Base-by-base conservation (phyloP, 2,888 invertebrate species). In the Crepidodera aurea region DNA sequence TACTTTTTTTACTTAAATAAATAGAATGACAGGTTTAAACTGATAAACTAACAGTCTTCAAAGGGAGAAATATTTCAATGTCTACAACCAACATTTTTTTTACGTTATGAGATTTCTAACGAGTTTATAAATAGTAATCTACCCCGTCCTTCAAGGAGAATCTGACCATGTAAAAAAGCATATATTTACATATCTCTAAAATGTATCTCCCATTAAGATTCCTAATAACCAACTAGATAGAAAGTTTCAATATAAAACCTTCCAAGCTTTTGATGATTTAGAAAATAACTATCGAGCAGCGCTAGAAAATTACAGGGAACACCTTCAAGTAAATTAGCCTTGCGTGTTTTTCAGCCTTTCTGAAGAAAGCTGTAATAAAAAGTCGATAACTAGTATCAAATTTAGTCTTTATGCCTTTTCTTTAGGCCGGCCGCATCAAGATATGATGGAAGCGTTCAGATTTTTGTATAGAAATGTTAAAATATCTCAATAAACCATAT, bases 301-400 rank as follows among this genome's bases (percentile, higher is more conserved):
- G 62, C 54, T 34, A 56, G 67, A 64, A 71, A 71, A 71, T 71
- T 71, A 71, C 50, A 71, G 69, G 59, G 69, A 66, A 69, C 68
- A 67, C 67, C 60, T 64, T 15, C 51, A 53, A 62, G 50, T 62
- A 66, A 71, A 71, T 69, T 69, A 67, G 70, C 58, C 51, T 70
- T 65, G 70, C 70, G 70, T 70, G 71, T 65, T 66, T 62, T 56
- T 51, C 54, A 25, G 62, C 46, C 54, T 55, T 51, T 58, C 51
- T 60, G 60, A 67, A 60, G 62, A 62, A 64, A 60, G 62, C 62
- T 39, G 29, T 59, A 64, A 67, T 64, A 61, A 62, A 67, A 66
- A 62, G 46, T 65, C 67, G 63, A 66, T 63, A 66, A 56, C 39
- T 62, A 51, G 46, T 55, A 62, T 62, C 51, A 48, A 34, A 44